Conservation (phyloP, 2,113 vertebrate species). For the Pseudopodoces humilis region DNA sequence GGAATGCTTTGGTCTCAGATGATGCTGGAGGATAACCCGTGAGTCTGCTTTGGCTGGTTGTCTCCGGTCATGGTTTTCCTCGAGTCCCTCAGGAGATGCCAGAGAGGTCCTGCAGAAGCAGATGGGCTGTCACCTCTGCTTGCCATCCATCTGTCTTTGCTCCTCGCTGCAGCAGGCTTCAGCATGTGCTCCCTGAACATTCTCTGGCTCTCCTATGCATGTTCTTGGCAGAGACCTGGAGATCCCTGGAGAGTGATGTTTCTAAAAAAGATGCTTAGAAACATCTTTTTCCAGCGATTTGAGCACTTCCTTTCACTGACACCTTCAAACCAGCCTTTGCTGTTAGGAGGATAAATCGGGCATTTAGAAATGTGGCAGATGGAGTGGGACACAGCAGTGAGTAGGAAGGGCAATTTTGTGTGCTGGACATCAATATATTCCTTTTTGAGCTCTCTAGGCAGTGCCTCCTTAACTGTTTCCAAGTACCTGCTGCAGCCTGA, state of each 20-base stretch:
- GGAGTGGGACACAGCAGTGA: background rate
- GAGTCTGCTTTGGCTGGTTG: background rate
- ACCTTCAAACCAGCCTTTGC: background rate
- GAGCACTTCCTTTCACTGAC: background rate
- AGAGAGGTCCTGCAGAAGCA: background rate
- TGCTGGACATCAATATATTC: background rate
- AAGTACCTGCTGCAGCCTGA: background rate
- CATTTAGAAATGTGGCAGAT: background rate
- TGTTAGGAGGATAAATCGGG: background rate
- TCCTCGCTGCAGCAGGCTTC: background rate
- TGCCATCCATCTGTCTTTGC: background rate
- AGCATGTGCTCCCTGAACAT: background rate
- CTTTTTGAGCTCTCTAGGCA: background rate
- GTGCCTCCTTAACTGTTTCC: background rate
- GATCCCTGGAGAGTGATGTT: background rate
- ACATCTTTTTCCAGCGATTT: background rate
- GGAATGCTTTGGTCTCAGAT: background rate
- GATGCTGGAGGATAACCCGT: background rate
- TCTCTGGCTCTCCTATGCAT: background rate
- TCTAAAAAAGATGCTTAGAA: constrained; percentile 13
- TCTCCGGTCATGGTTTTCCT: background rate
- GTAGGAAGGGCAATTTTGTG: background rate
- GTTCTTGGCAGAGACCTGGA: constrained; percentile 35
- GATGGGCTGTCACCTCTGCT: constrained; percentile 28
- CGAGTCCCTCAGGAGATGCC: background rate